Evolutionary conservation across 2,888 invertebrate species (phyloP).

Genomic region (Aproaerema taeniolella): DNA sequence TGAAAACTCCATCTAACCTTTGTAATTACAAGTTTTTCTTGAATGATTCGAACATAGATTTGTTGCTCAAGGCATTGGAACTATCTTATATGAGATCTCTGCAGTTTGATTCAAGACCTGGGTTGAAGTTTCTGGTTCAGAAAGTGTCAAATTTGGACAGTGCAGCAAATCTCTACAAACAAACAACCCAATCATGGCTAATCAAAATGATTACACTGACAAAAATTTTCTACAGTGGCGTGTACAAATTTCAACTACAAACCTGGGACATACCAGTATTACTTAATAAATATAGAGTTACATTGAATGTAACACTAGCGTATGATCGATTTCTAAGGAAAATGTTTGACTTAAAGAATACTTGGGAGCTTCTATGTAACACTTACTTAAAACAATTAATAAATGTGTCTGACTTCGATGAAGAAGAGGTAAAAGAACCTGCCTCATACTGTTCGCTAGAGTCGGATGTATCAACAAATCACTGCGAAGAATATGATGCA

Average conservation of each 20-base stretch:
- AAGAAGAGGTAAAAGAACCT: slow-evolving; percentile 47
- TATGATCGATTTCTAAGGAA: slow-evolving; percentile 78
- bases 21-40: slow-evolving; percentile 70
- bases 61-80: slow-evolving; percentile 86
- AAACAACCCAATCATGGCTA: slow-evolving; percentile 94
- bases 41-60: slow-evolving; percentile 80
- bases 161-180: slow-evolving; percentile 94
- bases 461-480: slow-evolving; percentile 56
- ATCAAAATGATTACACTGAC: slow-evolving; percentile 91
- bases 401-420: slow-evolving; percentile 58
- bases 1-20: slow-evolving; percentile 59
- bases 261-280: slow-evolving; percentile 80
- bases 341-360: slow-evolving; percentile 78
- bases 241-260: slow-evolving; percentile 79
- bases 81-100: slow-evolving; percentile 88
- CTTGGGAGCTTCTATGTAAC: slow-evolving; percentile 79
- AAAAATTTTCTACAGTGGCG: slow-evolving; percentile 88
- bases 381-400: slow-evolving; percentile 72
- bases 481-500: slow-evolving; percentile 56
- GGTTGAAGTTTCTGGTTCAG: slow-evolving; percentile 94
- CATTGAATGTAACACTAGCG: slow-evolving; percentile 71
- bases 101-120: slow-evolving; percentile 93
- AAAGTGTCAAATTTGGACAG: slow-evolving; percentile 92
- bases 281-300: slow-evolving; percentile 75
- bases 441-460: slow-evolving; percentile 59